Base-by-base conservation (phyloP, 2,888 invertebrate species). In the Tenthredo scrophulariae region DNA sequence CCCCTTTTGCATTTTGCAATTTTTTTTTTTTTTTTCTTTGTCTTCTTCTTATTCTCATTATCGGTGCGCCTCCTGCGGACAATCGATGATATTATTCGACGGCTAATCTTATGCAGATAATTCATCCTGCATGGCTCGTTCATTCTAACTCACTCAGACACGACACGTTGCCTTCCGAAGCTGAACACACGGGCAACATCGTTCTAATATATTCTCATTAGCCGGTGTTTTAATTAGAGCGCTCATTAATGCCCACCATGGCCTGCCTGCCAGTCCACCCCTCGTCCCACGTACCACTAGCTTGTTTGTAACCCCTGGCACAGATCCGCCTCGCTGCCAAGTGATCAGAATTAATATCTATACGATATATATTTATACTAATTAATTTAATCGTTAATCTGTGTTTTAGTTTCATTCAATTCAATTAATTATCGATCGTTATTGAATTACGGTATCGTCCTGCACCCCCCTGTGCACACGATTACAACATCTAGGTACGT, bases 161-260 rank as follows among this genome's bases (percentile, higher is more conserved):
- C 79, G 67, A 62, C 84, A 85, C 84, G 86, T 83, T 75, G 86
- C 86, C 87, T 85, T 88, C 88, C 13, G 50, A 29, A 50, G 54
- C 54, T 29, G 7, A 29, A 77, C 50, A 29, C 77, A 62, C 80
- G 58, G 88, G 86, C 87, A 88, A 87, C 90, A 88, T 88, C 90
- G 88, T 90, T 91, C 90, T 91, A 91, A 91, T 91, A 91, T 91
- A 91, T 91, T 91, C 91, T 91, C 91, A 91, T 91, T 91, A 91
- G 89, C 90, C 89, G 88, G 88, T 89, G 89, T 91, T 91, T 91
- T 91, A 91, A 91, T 91, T 91, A 91, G 91, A 91, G 88, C 90
- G 89, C 90, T 91, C 91, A 89, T 91, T 91, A 91, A 91, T 90
- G 90, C 89, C 86, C 85, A 88, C 89, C 88, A 88, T 87, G 89